These are phyloP conservation scores for Hestina assimilis DNA, from an alignment of 1,140 invertebrate genomes.

Conservation along the genomic window DNA sequence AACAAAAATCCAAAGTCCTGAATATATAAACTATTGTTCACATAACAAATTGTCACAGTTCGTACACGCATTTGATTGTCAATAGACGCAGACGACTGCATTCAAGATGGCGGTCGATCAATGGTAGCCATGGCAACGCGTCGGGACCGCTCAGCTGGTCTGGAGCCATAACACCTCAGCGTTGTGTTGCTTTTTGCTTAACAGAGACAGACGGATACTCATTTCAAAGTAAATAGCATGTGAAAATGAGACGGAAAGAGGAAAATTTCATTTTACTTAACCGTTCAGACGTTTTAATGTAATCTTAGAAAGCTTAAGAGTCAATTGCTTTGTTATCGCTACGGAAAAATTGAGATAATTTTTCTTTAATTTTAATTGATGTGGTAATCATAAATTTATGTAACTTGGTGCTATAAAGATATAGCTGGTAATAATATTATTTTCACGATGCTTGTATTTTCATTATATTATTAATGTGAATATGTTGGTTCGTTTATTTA, in stretches of 20 bases:
- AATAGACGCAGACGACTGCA: constrained; percentile 65
- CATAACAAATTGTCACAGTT: constrained; percentile 2
- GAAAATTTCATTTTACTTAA: constrained; percentile 27
- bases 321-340: constrained; percentile 7
- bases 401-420: no score
- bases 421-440: no score
- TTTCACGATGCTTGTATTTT: no score
- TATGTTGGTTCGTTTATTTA: no score
- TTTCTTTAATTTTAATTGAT: no score
- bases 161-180: constrained; percentile 55
- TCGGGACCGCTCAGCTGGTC: constrained; percentile 55
- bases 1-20: not conserved
- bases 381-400: no score
- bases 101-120: constrained; percentile 70
- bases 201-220: constrained; percentile 32
- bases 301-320: constrained; percentile 22
- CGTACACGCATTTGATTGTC: constrained; percentile 23
- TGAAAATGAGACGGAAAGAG: constrained; percentile 29
- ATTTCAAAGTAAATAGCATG: constrained; percentile 19
- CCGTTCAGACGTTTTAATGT: constrained; percentile 28
- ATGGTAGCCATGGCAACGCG: constrained; percentile 70
- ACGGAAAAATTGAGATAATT: not conserved
- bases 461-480: no score
- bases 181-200: constrained; percentile 28
- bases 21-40: not conserved